Base-by-base conservation (phyloP, 2,888 invertebrate species). In the Catocala nupta region DNA sequence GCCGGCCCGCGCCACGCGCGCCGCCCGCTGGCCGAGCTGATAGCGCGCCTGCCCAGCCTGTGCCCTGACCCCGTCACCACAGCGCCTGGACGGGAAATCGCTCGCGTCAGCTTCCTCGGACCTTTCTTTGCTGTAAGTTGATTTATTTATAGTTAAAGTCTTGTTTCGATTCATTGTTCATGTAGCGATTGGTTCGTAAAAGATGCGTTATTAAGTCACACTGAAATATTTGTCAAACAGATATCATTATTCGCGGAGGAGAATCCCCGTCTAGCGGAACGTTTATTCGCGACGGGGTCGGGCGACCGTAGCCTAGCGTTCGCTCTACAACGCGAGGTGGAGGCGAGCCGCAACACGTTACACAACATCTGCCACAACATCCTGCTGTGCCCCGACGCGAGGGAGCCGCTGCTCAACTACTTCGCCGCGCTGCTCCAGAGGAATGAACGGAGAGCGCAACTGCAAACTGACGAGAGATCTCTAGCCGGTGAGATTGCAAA, bases 191-290 rank as follows among this genome's bases (percentile, higher is more conserved):
- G 25, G 25, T 25, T 25, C 4, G 25, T 25, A 25, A 25, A 25
- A 25, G 16, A 25, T 3, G 25, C 4, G 25, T 25, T 25, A 25
- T 25, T 25, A 25, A 50, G 43, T 42, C n/a, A 42, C 39, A 12
- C n/a, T 25, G 25, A 43, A 51, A 16, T 36, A 12, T 45, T 11
- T 45, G 39, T 52, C 8, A 5, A 11, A 10, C 81, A 94, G 93
- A 90, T 93, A 81, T 99, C 99, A 0, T 96, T 99, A 1, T 98
- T 99, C 88, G 98, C 98, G 44, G 99, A 99, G 84, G 99, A 99
- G 87, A 97, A 98, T 86, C 97, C 97, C 0, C 96, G 97, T 73
- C 96, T 98, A n/a, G 98, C 97, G 0, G 97, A 98, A 78, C 96
- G 94, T 1, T 80, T 95, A 62, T 95, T 92, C 90, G 91, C 94